Percentiles rank a stretch among this genome's conserved stretches.
phyloP scores from a whole-genome alignment of 1,140 invertebrate genomes.

The Pissodes strobi region DNA sequence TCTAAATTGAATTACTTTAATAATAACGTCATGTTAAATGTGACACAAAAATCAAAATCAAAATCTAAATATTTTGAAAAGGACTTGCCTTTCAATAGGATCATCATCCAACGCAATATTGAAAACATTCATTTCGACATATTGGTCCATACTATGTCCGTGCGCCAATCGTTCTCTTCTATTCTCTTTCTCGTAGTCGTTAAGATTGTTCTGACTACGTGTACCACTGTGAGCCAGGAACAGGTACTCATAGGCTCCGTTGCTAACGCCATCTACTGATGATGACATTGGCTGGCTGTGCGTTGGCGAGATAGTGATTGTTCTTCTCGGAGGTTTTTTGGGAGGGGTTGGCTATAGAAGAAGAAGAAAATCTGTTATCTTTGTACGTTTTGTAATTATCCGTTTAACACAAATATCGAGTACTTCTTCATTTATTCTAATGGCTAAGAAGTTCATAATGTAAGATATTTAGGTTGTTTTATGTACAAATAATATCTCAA shows the following conservation, averaged over 20 bases:
- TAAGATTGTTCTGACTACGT: conserved; percentile 69
- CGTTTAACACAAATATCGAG: too few relatives aligned
- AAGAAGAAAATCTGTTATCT: too few relatives aligned
- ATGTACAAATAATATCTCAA: too few relatives aligned
- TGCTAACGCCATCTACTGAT: conserved; percentile 62
- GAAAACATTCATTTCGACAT: conserved; percentile 72
- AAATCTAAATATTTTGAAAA: not conserved
- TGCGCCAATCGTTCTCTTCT: conserved; percentile 65
- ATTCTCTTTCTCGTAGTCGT: conserved; percentile 60
- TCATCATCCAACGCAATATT: conserved; percentile 58
- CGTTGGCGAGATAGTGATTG: conserved; percentile 82
- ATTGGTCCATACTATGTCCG: conserved; percentile 74
- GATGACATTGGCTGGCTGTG: conserved; percentile 64
- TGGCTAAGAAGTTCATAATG: too few relatives aligned
- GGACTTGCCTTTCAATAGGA: conserved; percentile 39
- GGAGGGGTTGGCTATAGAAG: conserved; percentile 72
- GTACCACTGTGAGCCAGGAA: conserved; percentile 61
- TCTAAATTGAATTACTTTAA: too few relatives aligned
- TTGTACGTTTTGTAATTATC: too few relatives aligned
- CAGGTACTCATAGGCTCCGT: conserved; percentile 64
- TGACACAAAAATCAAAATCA: too few relatives aligned
- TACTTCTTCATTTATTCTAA: too few relatives aligned
- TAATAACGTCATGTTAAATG: too few relatives aligned
- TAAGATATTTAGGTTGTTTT: too few relatives aligned
- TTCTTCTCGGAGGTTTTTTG: conserved; percentile 84